phyloP scores from a whole-genome alignment of 2,797 vertebrate genomes.

The Danio aesculapii region DNA sequence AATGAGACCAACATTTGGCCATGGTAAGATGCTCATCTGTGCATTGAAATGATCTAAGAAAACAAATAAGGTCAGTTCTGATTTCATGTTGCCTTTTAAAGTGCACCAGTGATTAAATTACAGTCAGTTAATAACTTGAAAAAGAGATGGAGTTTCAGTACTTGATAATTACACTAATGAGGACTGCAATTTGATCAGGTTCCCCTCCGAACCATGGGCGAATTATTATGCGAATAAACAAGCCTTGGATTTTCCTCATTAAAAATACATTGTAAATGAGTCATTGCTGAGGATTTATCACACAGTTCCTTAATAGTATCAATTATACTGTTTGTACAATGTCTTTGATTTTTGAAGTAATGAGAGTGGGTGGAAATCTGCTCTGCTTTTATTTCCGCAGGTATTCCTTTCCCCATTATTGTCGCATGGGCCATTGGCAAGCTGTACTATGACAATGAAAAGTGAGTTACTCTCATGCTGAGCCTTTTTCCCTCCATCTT shows the following conservation, averaged over 20 bases:
- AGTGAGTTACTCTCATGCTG: conserved; percentile 80
- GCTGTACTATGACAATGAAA: conserved; percentile 97
- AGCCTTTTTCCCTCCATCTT: neutral
- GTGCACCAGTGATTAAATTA: neutral
- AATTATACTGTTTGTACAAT: conserved; percentile 35
- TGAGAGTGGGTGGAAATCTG: conserved; percentile 22
- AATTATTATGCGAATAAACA: conserved; percentile 29
- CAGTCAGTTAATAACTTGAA: conserved; percentile 18
- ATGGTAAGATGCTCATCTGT: too few relatives aligned
- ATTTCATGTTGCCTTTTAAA: conserved; percentile 18
- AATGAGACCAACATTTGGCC: neutral
- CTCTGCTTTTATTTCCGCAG: conserved; percentile 71
- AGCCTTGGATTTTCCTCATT: conserved; percentile 37
- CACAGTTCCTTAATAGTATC: conserved; percentile 19
- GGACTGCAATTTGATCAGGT: conserved; percentile 22
- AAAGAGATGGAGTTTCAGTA: conserved; percentile 3
- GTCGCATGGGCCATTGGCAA: conserved; percentile 96
- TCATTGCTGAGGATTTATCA: conserved; percentile 1
- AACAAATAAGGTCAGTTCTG: neutral
- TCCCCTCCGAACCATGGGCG: neutral
- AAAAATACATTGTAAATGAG: conserved; percentile 16
- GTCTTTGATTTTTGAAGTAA: conserved; percentile 37
- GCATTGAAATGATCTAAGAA: neutral
- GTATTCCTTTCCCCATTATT: conserved; percentile 96
- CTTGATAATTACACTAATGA: conserved; percentile 28